These are phyloP conservation scores for Eunapius fragilis DNA, from an alignment of 37 sponge, comb jelly and placozoan species.

Conservation along the genomic window DNA sequence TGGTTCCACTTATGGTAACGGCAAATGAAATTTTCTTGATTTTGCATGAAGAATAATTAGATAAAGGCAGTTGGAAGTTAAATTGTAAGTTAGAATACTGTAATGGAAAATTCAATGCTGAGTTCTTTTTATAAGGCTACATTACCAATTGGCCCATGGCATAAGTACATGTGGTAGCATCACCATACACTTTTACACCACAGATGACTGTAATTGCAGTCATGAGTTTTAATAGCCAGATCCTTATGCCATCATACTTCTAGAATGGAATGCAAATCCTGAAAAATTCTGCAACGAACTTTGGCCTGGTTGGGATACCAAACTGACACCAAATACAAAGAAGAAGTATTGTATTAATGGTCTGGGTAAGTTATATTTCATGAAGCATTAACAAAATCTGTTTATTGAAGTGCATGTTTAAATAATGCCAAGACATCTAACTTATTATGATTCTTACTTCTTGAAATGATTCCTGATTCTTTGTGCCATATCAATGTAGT, in stretches of 20 bases:
- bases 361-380: slow-evolving; percentile 3
- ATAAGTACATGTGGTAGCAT: no score
- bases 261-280: slow-evolving; percentile 40
- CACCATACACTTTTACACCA: no score
- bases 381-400: not conserved
- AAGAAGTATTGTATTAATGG: not conserved
- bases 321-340: slow-evolving; percentile 2
- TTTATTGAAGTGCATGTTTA: not conserved
- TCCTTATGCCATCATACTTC: not conserved
- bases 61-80: no score
- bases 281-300: slow-evolving; percentile 11
- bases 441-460: not conserved
- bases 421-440: not conserved
- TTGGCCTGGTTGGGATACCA: slow-evolving; percentile 56
- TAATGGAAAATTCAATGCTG: no score
- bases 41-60: no score
- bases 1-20: no score
- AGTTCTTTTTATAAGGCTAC: no score
- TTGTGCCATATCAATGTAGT: no score
- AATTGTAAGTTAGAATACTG: no score
- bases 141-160: no score
- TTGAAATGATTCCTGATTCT: not conserved
- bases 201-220: not conserved
- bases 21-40: no score
- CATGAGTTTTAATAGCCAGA: not conserved